Percentiles rank a stretch among this genome's conserved stretches.
phyloP scores from a whole-genome alignment of 2,113 vertebrate genomes.

The Ctenodactylus gundi region DNA sequence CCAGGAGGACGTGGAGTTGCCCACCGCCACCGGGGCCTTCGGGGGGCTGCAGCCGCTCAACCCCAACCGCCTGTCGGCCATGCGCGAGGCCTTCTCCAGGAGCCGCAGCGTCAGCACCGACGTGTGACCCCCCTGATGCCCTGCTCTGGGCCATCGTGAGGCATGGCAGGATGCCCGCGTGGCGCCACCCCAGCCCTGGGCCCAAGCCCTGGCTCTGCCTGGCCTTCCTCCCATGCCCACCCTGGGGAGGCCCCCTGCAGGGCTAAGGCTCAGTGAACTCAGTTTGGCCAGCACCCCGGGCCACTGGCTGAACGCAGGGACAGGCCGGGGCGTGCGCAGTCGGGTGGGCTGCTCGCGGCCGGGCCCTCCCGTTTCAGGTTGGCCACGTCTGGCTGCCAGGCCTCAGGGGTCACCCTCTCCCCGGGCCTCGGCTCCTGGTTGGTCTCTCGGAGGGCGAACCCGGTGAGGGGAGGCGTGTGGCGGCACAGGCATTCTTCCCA shows the following conservation, averaged over 20 bases:
- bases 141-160: background rate
- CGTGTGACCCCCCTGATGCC: conserved; percentile 87
- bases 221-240: accelerated
- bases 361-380: no score
- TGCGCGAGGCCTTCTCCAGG: conserved; percentile 95
- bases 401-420: background rate
- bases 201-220: background rate
- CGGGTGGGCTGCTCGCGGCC: accelerated
- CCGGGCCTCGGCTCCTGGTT: background rate
- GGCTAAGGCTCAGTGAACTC: background rate
- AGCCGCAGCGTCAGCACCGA: conserved; percentile 98
- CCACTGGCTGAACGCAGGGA: accelerated
- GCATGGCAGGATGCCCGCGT: background rate
- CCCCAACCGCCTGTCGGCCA: conserved; percentile 93
- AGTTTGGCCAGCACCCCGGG: background rate
- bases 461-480: no score
- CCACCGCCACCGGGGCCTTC: conserved; percentile 82
- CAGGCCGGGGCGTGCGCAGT: accelerated
- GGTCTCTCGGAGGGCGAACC: no score
- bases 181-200: accelerated
- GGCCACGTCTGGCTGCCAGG: background rate
- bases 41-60: conserved; percentile 91
- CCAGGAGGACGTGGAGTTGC: conserved; percentile 91
- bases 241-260: accelerated
- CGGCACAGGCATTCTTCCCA: no score